Evolutionary conservation across 2,888 invertebrate genomes (phyloP).

Genomic region (Agrotis puta): DNA sequence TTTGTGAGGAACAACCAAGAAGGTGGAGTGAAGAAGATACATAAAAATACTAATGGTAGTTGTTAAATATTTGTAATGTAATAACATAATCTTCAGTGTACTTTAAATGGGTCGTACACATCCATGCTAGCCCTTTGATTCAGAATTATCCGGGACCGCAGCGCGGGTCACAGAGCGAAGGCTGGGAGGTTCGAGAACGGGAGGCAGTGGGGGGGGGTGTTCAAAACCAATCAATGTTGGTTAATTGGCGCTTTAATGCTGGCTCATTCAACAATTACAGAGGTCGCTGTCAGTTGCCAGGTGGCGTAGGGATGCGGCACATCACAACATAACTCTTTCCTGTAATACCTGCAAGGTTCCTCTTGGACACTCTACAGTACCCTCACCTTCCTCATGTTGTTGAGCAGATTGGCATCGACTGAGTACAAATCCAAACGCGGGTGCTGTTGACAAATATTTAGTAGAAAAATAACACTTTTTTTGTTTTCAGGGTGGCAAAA

Average conservation of each 20-base stretch:
- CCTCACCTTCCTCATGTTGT: too few relatives aligned
- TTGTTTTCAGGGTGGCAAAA: too few relatives aligned
- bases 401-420: background rate
- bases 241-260: conserved; percentile 90
- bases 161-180: conserved; percentile 17
- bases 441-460: too few relatives aligned
- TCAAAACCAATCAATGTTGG: conserved; percentile 89
- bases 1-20: background rate
- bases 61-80: background rate
- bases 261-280: conserved; percentile 89
- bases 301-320: conserved; percentile 64
- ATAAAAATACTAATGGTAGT: background rate
- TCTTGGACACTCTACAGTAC: too few relatives aligned
- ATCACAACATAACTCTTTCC: too few relatives aligned
- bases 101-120: conserved; percentile 7
- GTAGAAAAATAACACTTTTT: too few relatives aligned
- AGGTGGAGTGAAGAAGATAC: background rate
- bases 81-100: background rate
- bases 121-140: conserved; percentile 60
- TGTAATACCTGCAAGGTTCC: too few relatives aligned
- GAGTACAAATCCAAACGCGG: background rate
- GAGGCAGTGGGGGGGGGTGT: conserved; percentile 62
- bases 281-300: conserved; percentile 76
- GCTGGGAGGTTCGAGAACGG: background rate
- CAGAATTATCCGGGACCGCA: conserved; percentile 50